Conservation (phyloP, 1,140 invertebrate species). For the Pemphigus obesinymphae region DNA sequence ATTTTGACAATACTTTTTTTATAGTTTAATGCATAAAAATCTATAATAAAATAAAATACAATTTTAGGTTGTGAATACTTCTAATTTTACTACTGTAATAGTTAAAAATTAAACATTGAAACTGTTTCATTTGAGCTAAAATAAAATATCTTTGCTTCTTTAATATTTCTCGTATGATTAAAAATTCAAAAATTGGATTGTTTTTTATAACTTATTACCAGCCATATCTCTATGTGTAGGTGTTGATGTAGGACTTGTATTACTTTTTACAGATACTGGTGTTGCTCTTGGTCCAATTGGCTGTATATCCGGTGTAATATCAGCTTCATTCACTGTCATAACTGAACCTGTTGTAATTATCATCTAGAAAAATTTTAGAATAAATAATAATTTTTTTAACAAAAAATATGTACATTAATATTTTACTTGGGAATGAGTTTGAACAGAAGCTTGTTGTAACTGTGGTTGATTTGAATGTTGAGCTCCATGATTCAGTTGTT, state of each 20-base stretch:
- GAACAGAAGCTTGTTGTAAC: slow-evolving; percentile 27
- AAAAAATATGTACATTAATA: neutral
- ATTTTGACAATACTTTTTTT: too few species aligned
- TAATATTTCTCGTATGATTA: too few species aligned
- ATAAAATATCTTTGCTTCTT: too few species aligned
- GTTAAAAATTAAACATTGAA: neutral
- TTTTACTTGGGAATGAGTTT: slow-evolving; percentile 26
- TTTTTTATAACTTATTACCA: slow-evolving; percentile 38
- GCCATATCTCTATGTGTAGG: slow-evolving; percentile 45
- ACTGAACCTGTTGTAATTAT: slow-evolving; percentile 3
- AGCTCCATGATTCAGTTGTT: slow-evolving; percentile 13
- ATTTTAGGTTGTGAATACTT: too few species aligned
- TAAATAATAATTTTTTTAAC: neutral
- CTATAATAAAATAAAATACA: too few species aligned
- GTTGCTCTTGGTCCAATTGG: slow-evolving; percentile 55
- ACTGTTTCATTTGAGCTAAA: neutral
- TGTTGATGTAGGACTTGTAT: slow-evolving; percentile 52
- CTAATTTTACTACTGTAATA: neutral
- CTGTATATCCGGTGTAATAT: slow-evolving; percentile 52
- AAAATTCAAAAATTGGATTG: too few species aligned
- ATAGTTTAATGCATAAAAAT: too few species aligned
- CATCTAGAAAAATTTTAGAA: slow-evolving; percentile 10
- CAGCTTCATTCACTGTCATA: slow-evolving; percentile 34
- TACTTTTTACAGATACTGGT: slow-evolving; percentile 53
- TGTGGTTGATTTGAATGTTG: slow-evolving; percentile 21